Base-by-base conservation (phyloP, 2,113 vertebrate species). In the Chunga burmeisteri region DNA sequence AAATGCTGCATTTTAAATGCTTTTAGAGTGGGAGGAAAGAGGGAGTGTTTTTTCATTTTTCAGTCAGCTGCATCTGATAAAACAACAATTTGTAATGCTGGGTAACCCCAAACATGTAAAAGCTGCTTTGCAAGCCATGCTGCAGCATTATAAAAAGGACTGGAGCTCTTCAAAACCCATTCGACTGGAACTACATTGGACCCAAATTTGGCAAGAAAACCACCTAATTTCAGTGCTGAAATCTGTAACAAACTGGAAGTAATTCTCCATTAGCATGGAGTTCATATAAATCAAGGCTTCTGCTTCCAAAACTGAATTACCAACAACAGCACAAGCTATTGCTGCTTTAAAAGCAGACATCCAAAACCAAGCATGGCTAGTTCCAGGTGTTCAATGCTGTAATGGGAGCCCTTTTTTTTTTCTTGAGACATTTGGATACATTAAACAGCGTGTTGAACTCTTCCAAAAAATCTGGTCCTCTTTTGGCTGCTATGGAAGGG, bases 41-140 rank as follows among this genome's bases (percentile, higher is more conserved):
- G 66, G 86, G 89, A 91, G 49, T 94, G 95, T 63, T 90, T 95
- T 70, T 77, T 91, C 81, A 91, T 96, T 97, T 96, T 94, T 93
- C 59, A 89, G 94, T 96, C 97, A 97, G 94, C 96, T 96, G 91
- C 71, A 83, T 91, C 94, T 96, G 94, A 95, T 96, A 96, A 97
- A 97, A 91, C 59, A 90, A 89, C 67, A 80, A 74, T 97, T 95
- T 93, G 89, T 94, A 94, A 93, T 15, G 52, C 86, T 79, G 95
- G 93, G 91, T 93, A 96, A 96, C 91, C 91, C 91, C 78, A 96
- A 95, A 82, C 78, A 91, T 90, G 53, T 93, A 85, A 94, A 96
- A 94, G 81, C 84, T 94, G 46, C 30, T 90, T 94, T 93, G 87
- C 47, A 85, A 95, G 63, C 74, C 65, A 32, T 63, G 34, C 63